Percentiles rank a stretch among this genome's conserved stretches.
phyloP scores from a whole-genome alignment of 1,140 invertebrate species.

The Anadara kagoshimensis region DNA sequence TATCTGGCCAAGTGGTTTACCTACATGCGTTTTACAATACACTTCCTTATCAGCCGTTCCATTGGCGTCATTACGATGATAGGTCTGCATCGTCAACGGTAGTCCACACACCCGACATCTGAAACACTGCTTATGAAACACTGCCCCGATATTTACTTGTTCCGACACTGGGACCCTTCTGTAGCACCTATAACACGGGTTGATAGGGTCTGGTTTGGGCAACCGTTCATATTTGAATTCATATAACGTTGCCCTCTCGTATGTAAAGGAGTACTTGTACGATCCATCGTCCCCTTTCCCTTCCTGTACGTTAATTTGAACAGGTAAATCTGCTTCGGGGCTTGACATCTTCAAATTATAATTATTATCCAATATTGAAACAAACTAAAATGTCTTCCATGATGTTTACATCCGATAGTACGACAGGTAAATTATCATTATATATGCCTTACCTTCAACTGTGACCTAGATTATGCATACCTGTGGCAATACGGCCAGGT shows the following conservation, averaged over 20 bases:
- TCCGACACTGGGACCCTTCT: constrained; percentile 62
- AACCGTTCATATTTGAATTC: constrained; percentile 67
- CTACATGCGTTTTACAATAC: constrained; percentile 66
- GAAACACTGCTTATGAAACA: constrained; percentile 68
- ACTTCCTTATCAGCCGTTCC: constrained; percentile 59
- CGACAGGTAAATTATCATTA: too few relatives aligned
- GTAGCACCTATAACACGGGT: constrained; percentile 69
- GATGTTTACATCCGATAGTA: constrained; percentile 4
- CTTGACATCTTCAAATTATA: constrained; percentile 6
- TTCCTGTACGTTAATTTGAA: constrained; percentile 54
- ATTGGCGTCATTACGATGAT: constrained; percentile 61
- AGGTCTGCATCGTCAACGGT: constrained; percentile 69
- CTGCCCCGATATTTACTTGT: constrained; percentile 63
- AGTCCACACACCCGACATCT: constrained; percentile 66
- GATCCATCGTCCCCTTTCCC: constrained; percentile 51
- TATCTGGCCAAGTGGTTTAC: constrained; percentile 64
- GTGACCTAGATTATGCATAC: too few relatives aligned
- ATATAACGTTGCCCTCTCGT: constrained; percentile 66
- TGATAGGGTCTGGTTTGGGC: constrained; percentile 55
- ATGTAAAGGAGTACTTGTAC: constrained; percentile 65
- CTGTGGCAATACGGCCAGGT: too few relatives aligned
- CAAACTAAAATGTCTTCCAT: background rate
- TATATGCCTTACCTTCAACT: too few relatives aligned
- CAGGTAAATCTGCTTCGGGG: constrained; percentile 26
- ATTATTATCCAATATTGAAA: constrained; percentile 10